Evolutionary conservation across 2,888 invertebrate species (phyloP), one percentile per base, ranked within the genome.

Genomic region (Heliconius charithonia): DNA sequence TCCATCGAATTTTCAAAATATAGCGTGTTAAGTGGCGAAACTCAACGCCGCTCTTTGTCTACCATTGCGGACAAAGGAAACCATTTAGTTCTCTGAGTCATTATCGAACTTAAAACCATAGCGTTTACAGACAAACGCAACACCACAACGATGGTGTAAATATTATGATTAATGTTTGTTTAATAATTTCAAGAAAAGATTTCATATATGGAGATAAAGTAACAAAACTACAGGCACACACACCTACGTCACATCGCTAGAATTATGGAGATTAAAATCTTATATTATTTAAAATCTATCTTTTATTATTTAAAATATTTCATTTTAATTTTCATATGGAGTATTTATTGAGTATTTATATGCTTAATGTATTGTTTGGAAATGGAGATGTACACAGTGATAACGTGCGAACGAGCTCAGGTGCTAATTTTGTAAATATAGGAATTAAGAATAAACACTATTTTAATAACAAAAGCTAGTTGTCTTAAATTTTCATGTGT

Each of bases 281-380:
- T 77, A 80, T n/a, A 70, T 66, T 69, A 56, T 78, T 78, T 69
- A 59, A 75, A 79, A 71, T 75, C 65, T 76, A 78, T 78, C 32
- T 45, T 67, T 51, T 51, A 74, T 66, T 67, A 41, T 78, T 78
- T 63, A 27, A 75, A 79, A 71, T 71, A 78, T 78, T 45, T 67
- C 73, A 32, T 62, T 74, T 74, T 59, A 69, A 32, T 59, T 78
- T 76, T 56, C 59, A 65, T 73, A 67, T 19, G 74, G 75, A 79
- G 79, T 79, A 80, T 80, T 80, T 80, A 71, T 76, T 22, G 73
- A 77, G 63, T 37, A 63, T 70, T 80, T 73, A 79, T 45, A 16
- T 76, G 69, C 75, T 75, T 67, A 74, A 74, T 74, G 69, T 70
- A 56, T 70, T 77, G 69, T 79, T 77, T 79, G 74, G 63, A 77